Conservation (phyloP, 37 sponge, comb jelly and placozoan genomes). For the Crambe crambe region DNA sequence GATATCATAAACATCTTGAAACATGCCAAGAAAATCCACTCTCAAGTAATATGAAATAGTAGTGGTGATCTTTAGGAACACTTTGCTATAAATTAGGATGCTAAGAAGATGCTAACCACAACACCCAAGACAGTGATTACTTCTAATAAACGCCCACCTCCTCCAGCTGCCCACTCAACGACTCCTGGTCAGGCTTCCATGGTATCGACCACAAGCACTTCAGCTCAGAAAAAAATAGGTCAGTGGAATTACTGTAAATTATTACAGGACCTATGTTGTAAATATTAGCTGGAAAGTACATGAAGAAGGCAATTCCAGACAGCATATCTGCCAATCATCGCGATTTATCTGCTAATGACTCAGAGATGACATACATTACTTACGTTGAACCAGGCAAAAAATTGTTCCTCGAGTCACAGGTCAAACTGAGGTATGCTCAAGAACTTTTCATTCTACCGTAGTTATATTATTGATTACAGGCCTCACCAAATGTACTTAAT, state of each 20-base stretch:
- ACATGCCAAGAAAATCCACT: slow-evolving; percentile 86
- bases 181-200: slow-evolving; percentile 26
- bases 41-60: slow-evolving; percentile 45
- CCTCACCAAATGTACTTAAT: no score
- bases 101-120: not conserved
- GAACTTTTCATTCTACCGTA: no score
- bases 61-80: no score
- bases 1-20: slow-evolving; percentile 93
- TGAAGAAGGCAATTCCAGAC: not conserved
- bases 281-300: not conserved
- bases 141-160: not conserved
- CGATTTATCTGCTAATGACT: not conserved
- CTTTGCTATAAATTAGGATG: no score
- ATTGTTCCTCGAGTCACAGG: not conserved
- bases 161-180: slow-evolving; percentile 29
- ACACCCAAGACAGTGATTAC: not conserved
- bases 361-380: slow-evolving; percentile 3
- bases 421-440: no score
- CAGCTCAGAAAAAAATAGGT: not conserved
- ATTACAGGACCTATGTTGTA: not conserved
- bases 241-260: not conserved
- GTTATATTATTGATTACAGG: no score
- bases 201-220: slow-evolving; percentile 29
- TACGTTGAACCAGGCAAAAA: not conserved
- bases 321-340: no score